Base-by-base conservation (phyloP, 2,797 vertebrate species). In the Mycteria americana region DNA sequence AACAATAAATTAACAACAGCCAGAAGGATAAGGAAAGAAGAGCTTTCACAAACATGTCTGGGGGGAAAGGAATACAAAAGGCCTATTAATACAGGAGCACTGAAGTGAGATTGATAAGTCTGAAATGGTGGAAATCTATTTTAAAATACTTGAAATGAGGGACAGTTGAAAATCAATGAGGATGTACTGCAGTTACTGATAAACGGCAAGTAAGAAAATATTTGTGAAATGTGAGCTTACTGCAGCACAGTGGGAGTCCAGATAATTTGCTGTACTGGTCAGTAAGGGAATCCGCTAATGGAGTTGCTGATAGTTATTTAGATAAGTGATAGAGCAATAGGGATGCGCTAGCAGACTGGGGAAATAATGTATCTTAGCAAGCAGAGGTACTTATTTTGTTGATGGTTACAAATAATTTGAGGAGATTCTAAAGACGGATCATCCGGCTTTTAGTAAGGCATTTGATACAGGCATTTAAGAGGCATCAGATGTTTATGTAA, bases 181-280 rank as follows among this genome's bases (percentile, higher is more conserved):
- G 39, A 70, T 83, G 33, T 56, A 78, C 82, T 67, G 31, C 21
- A 74, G 64, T 56, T 80, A 59, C 76, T 74, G 81, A 89, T 89
- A 88, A 80, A 85, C 89, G 45, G 80, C 67, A 93, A 88, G 73
- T 28, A 81, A 76, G 70, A 85, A 94, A 91, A 74, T 87, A 65
- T 76, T 92, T 89, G n/a, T 93, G 93, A 95, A 90, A 95, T 65
- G 41, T 15, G 89, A 96, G 39, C 79, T 86, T 78, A 12, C 51
- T 68, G 63, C 53, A 54, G 51, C 50, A 51, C 54, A 62, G 72
- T 28, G 73, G 51, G 72, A 88, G 12, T 68, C n/a, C 78, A 64
- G 56, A 37, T n/a, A 56, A 78, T 79, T 73, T 59, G 57, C 57
- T 45, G 33, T n/a, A 54, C 3, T 14, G 46, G 54, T 65, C 81